Base-by-base conservation (phyloP, 2,113 vertebrate genomes). In the Naja naja region DNA sequence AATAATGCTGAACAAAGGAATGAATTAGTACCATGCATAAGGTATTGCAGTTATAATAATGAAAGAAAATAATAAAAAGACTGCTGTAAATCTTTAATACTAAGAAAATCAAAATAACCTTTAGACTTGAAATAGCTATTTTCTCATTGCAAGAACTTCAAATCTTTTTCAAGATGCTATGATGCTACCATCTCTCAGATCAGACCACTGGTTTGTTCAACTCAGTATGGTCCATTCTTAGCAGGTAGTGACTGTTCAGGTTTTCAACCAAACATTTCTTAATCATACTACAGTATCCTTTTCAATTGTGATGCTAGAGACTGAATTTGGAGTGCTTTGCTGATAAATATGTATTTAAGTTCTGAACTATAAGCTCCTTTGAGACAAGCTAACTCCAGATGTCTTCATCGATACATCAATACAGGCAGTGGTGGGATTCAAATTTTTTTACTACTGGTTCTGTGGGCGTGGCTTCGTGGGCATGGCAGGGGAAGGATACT, bases 21-120 rank as follows among this genome's bases (percentile, higher is more conserved):
- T 96, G 95, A 95, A 96, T 96, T 96, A 94, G 94, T 94, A 94
- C 87, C 87, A 94, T 92, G 94, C 95, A 95, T 95, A 96, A 95
- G 90, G 88, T 93, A 94, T 60, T 93, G 93, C 94, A 95, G 94
- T 96, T 92, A 93, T 52, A 93, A 74, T 93, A 93, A 92, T 47
- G 93, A 25, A 90, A 39, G 92, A 85, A 94, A 96, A 94, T 95
- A 96, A 95, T 95, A 47, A 56, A 90, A 96, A 94, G 30, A 74
- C 91, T 93, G 91, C 30, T 49, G 94, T 95, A 96, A 95, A 96
- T 95, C 93, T 94, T 93, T 95, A 96, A 96, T 85, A 88, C 89
- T 56, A 27, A 94, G 93, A 91, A 47, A 91, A 3, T 94, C 88
- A 88, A 96, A 89, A 49, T 88, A 93, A 43, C 5, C 85, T 93